Base-by-base conservation (phyloP, 1,140 invertebrate species). In the Arion vulgaris region DNA sequence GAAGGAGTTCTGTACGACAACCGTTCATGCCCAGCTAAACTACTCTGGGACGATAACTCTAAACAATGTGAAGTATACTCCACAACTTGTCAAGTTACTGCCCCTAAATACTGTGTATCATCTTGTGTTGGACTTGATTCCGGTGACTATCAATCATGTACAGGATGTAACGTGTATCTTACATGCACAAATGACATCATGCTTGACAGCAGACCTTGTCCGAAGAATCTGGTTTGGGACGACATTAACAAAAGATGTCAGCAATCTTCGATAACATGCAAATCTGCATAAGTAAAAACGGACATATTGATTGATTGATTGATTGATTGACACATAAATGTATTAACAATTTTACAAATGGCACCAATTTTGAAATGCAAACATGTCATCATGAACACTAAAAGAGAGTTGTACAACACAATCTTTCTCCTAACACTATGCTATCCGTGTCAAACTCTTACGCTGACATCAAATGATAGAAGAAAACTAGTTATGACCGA, bases 101-200 rank as follows among this genome's bases (percentile, higher is more conserved):
- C 62, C n/a, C 62, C 62, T 9, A 91, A 76, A 17, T 57, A 1
- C 17, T 83, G 81, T 72, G 17, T 83, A 0, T 11, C 69, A 36
- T 98, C 89, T 93, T 99, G 26, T 93, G 94, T 0, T 91, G 90
- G 76, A 94, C 95, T 94, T 94, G 94, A 39, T 26, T 66, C 84
- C 26, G 83, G 84, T 15, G 80, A 85, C 57, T 85, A 85, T 76
- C 84, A 87, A 51, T 85, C 84, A n/a, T 87, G 86, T 66, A n/a
- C 38, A 34, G 69, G 74, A 34, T 86, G 85, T 75, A 28, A 77
- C 41, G 49, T 85, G 4, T 87, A 81, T 51, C 39, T 84, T 45
- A 86, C 83, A 19, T 86, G 85, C 53, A 68, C 73, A 23, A 84
- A 84, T 36, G 82, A 82, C 34, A 11, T 76, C 15, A 80, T 79